Conservation (phyloP, 2,113 vertebrate genomes). For the Solea senegalensis region DNA sequence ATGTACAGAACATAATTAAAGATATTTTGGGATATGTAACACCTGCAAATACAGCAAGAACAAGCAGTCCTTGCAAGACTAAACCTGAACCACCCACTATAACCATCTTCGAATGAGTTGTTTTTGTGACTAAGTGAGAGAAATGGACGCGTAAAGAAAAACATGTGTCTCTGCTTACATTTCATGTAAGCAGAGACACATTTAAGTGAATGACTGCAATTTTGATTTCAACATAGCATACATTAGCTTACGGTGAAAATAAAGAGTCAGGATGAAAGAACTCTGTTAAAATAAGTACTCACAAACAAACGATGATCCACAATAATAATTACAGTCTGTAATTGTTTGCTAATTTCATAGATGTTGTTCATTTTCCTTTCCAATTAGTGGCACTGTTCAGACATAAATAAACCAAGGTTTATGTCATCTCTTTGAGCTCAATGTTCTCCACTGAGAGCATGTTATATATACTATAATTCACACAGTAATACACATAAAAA, state of each 20-base stretch:
- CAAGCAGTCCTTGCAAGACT: too few relatives aligned
- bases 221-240: neutral
- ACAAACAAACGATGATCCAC: conserved; percentile 3
- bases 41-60: too few relatives aligned
- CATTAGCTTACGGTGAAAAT: conserved; percentile 2
- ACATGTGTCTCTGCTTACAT: too few relatives aligned
- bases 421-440: neutral
- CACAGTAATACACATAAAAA: neutral
- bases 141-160: too few relatives aligned
- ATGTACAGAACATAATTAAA: too few relatives aligned
- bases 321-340: neutral
- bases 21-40: too few relatives aligned
- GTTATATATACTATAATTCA: neutral
- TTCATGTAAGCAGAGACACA: too few relatives aligned
- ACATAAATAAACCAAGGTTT: conserved; percentile 2
- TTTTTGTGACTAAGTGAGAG: too few relatives aligned
- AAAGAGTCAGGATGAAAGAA: neutral
- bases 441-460: neutral
- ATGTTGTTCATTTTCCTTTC: neutral
- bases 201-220: too few relatives aligned
- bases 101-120: too few relatives aligned
- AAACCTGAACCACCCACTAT: too few relatives aligned
- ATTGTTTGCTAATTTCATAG: neutral
- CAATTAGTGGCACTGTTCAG: conserved; percentile 1
- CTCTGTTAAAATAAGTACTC: conserved; percentile 3